Base-by-base conservation (phyloP, 2,797 vertebrate genomes). In the Cyclopterus lumpus region DNA sequence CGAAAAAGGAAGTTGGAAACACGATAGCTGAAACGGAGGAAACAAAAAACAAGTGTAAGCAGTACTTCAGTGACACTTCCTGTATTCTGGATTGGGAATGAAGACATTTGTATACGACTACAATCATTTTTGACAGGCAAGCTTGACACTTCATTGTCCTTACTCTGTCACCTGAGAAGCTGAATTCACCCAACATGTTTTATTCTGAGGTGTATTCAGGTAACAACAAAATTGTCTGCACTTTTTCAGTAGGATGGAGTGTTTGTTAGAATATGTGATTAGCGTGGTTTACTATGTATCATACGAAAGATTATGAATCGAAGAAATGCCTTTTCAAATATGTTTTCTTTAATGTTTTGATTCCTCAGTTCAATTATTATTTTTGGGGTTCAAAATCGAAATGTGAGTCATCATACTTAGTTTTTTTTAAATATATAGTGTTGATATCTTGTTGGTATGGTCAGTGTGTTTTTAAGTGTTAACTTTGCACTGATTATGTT, bases 151-250 rank as follows among this genome's bases (percentile, higher is more conserved):
- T 62, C 28, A 66, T 65, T 38, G 3, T 71, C 7, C 2, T 51
- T 22, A 48, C 18, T 51, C 18, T 48, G 60, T 12, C 8, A 38
- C 46, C n/a, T 53, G 53, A 80, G 48, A 70, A 54, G 12, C 66
- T 42, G 32, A 63, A 68, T 67, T 54, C 24, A 26, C 3, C 60
- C 60, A 75, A 15, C 68, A 91, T 91, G 89, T 86, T 91, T 81
- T 86, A 44, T 42, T 58, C 62, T 28, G 90, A 91, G 14, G 83
- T 87, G 22, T 92, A 91, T 36, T 66, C 88, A 93, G 93, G 93
- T 95, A 91, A 87, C 42, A 14, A 11, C 11, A 12, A 9, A n/a
- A 51, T 71, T 61, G 0, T 83, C 8, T 59, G n/a, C 34, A 48
- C 1, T 57, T 65, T 69, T 59, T 71, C 8, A 26, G 3, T 57